These are phyloP conservation scores for Ochlodes sylvanus DNA, from an alignment of 2,888 invertebrate species.

Conservation along the genomic window DNA sequence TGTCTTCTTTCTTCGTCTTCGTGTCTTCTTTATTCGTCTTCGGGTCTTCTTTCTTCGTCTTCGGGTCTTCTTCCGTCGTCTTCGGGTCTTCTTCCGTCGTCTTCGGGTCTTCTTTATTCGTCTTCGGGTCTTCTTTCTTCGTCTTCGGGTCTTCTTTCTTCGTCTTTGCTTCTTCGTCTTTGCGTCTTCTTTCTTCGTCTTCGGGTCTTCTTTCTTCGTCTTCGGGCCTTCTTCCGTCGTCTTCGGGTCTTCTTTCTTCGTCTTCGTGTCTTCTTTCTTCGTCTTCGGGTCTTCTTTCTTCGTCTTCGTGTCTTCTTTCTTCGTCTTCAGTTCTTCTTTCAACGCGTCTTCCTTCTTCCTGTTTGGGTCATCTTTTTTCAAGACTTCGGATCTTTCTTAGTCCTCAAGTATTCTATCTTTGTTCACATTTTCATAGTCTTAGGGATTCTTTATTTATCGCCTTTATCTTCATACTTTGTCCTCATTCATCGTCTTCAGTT, in stretches of 20 bases:
- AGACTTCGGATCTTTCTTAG: no score
- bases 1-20: no score
- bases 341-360: conserved; percentile 29
- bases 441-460: no score
- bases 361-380: conserved; percentile 30
- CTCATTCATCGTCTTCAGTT: no score
- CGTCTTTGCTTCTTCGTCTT: conserved; percentile 15
- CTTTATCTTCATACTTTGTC: no score
- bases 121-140: conserved; percentile 36
- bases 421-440: no score
- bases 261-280: not conserved
- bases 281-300: conserved; percentile 12
- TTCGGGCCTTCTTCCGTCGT: conserved; percentile 20
- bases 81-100: no score
- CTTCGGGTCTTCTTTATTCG: not conserved
- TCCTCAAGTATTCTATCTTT: no score
- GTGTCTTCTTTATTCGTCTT: no score
- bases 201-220: conserved; percentile 27
- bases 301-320: conserved; percentile 35
- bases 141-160: conserved; percentile 37
- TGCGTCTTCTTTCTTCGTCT: conserved; percentile 12
- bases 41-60: no score
- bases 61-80: no score
- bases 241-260: not conserved
- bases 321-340: conserved; percentile 26